A percentile compares a stretch with the other conserved stretches of the same genome.
Evolutionary conservation across 2,888 invertebrate species (phyloP).

Genomic region (Acanthococcus lagerstroemiae): DNA sequence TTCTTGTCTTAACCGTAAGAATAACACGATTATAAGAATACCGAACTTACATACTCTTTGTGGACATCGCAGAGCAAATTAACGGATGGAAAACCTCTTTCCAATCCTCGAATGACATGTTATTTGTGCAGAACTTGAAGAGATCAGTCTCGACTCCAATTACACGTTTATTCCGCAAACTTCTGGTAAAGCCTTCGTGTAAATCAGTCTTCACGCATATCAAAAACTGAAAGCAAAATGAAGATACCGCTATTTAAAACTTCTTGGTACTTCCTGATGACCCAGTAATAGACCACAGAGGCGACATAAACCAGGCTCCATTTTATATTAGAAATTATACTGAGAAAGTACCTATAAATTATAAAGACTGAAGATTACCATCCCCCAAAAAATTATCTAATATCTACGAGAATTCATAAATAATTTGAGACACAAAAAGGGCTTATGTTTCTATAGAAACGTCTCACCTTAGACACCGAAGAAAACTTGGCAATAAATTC

Average conservation of each 20-base stretch:
- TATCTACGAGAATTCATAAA: no score
- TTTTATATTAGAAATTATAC: not conserved
- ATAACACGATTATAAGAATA: not conserved
- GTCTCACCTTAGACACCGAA: not conserved
- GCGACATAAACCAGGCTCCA: no score
- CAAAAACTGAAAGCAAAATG: slow-evolving; percentile 1
- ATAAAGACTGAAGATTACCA: not conserved
- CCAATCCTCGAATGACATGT: slow-evolving; percentile 9
- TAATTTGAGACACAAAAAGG: not conserved
- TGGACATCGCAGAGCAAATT: no score
- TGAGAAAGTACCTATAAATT: not conserved
- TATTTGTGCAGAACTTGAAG: slow-evolving; percentile 10
- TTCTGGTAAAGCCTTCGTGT: not conserved
- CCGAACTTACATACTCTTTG: not conserved
- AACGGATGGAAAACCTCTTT: slow-evolving; percentile 1
- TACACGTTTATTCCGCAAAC: slow-evolving; percentile 9
- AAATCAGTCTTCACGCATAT: not conserved
- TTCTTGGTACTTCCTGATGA: no score
- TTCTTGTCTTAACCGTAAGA: no score
- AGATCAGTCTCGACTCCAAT: slow-evolving; percentile 10
- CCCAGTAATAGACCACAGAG: no score
- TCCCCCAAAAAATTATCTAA: not conserved
- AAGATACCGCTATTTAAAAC: no score
- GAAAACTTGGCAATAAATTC: not conserved
- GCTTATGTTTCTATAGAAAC: not conserved